phyloP scores from a whole-genome alignment of 2,797 vertebrate genomes.

The Anolis apletophallus region DNA sequence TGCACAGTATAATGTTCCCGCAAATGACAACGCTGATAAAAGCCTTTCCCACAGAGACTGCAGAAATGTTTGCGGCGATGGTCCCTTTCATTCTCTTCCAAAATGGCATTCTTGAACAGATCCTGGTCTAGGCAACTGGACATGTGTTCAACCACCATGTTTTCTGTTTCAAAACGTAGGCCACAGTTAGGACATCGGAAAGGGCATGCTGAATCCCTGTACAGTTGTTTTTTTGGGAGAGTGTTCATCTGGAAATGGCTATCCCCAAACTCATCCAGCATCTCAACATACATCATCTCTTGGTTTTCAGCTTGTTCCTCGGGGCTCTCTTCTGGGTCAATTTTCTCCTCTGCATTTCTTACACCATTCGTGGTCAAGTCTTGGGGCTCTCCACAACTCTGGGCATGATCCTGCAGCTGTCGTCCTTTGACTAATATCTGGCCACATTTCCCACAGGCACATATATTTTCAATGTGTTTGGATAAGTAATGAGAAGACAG shows the following conservation, averaged over 20 bases:
- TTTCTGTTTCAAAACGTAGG: slow-evolving; percentile 90
- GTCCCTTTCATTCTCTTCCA: slow-evolving; percentile 90
- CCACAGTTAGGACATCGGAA: slow-evolving; percentile 93
- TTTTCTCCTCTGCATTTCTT: slow-evolving; percentile 85
- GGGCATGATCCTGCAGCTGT: slow-evolving; percentile 95
- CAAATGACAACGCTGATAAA: slow-evolving; percentile 98
- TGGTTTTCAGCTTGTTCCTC: slow-evolving; percentile 82
- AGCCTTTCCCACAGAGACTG: slow-evolving; percentile 95
- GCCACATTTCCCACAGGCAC: slow-evolving; percentile 95
- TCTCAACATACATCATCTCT: slow-evolving; percentile 84
- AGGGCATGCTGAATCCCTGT: slow-evolving; percentile 83
- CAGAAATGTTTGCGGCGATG: slow-evolving; percentile 98
- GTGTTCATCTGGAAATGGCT: slow-evolving; percentile 78
- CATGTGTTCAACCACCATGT: slow-evolving; percentile 90
- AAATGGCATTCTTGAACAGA: slow-evolving; percentile 85
- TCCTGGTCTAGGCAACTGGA: slow-evolving; percentile 91
- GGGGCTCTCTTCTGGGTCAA: slow-evolving; percentile 84
- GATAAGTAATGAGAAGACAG: slow-evolving; percentile 94
- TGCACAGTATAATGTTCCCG: slow-evolving; percentile 99
- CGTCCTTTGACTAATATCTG: slow-evolving; percentile 96
- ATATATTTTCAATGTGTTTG: slow-evolving; percentile 95
- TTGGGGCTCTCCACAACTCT: slow-evolving; percentile 92
- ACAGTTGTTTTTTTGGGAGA: slow-evolving; percentile 80
- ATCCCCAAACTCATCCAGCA: slow-evolving; percentile 82
- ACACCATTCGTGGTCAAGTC: slow-evolving; percentile 86